Percentiles rank a stretch among this genome's conserved stretches.
Evolutionary conservation across 2,797 vertebrate species (phyloP).

Genomic region (Fringilla coelebs): DNA sequence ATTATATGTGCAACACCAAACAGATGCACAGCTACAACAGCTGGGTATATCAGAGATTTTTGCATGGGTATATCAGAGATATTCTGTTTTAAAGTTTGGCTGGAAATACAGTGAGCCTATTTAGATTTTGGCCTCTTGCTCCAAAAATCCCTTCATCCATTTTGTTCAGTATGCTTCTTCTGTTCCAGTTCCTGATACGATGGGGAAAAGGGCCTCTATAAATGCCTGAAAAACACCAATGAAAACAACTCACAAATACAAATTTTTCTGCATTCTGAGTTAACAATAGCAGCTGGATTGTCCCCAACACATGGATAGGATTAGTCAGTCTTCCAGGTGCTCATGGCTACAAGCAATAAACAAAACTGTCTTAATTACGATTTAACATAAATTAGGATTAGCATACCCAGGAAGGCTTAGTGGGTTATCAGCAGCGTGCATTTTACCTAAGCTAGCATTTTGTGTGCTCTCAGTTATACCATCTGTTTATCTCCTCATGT

Average conservation of each 20-base stretch:
- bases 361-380: background rate
- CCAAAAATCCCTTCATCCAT: background rate
- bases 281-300: background rate
- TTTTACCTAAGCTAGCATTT: background rate
- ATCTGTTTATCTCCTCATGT: background rate
- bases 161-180: background rate
- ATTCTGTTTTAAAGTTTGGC: background rate
- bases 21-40: background rate
- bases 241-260: background rate
- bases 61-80: background rate
- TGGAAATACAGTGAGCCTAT: background rate
- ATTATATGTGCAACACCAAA: background rate
- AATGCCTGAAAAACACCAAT: background rate
- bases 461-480: background rate
- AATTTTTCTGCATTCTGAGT: background rate
- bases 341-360: slow-evolving; percentile 6
- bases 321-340: slow-evolving; percentile 37
- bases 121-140: background rate
- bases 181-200: background rate
- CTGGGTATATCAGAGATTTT: background rate
- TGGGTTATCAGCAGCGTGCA: background rate
- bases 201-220: background rate
- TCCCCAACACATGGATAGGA: background rate
- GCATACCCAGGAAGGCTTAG: background rate
- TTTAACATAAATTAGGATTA: slow-evolving; percentile 53